phyloP scores from a whole-genome alignment of 1,140 invertebrate species.

The Drosophila simulans region DNA sequence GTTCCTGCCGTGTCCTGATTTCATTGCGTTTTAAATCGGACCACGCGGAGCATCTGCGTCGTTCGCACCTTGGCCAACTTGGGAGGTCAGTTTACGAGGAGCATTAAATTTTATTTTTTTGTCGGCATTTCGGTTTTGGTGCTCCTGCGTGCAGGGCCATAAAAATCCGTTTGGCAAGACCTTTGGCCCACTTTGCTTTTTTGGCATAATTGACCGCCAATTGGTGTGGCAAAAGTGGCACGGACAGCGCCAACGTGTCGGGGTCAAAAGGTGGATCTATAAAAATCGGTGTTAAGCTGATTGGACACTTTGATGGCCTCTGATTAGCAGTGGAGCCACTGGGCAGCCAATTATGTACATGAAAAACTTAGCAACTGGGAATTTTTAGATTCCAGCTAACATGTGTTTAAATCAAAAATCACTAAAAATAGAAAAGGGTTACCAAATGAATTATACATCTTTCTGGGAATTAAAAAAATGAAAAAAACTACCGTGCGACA shows the following conservation, averaged over 20 bases:
- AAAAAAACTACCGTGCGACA: conserved; percentile 9
- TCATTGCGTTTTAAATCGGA: conserved; percentile 37
- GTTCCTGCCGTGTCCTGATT: conserved; percentile 49
- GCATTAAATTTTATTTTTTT: conserved; percentile 48
- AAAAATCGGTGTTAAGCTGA: conserved; percentile 62
- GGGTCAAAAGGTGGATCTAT: conserved; percentile 36
- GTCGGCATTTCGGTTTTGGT: neutral
- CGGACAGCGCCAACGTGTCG: conserved; percentile 8
- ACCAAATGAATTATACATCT: neutral
- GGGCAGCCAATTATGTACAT: neutral
- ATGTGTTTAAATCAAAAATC: too few relatives aligned
- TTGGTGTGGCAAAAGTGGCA: conserved; percentile 23
- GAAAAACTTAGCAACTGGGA: neutral
- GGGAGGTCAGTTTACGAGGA: conserved; percentile 44
- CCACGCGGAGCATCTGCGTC: conserved; percentile 21
- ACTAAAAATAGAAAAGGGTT: too few relatives aligned
- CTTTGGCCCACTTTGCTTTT: conserved; percentile 14
- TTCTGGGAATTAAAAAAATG: neutral
- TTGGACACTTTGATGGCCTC: conserved; percentile 20
- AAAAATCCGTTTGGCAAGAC: conserved; percentile 55
- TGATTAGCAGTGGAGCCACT: conserved; percentile 1
- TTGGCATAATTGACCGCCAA: conserved; percentile 58
- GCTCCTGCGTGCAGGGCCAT: conserved; percentile 33
- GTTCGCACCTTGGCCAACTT: conserved; percentile 37
- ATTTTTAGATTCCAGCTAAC: neutral